Evolutionary conservation across 2,888 invertebrate genomes (phyloP), one percentile per base, ranked within the genome.

Genomic region (Drosophila multiciliata): DNA sequence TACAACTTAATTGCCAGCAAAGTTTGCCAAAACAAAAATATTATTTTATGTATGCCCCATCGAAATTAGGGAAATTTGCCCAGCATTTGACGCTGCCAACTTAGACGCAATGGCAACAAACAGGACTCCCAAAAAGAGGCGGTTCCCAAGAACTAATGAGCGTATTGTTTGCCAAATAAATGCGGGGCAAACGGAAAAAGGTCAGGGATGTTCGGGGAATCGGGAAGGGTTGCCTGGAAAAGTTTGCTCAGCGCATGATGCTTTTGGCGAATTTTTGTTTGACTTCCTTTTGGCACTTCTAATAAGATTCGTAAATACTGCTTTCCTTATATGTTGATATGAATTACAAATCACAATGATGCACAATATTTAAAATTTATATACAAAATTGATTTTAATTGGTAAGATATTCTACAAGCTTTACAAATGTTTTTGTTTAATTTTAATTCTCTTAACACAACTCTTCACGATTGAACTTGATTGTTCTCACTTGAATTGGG

Each of bases 131-230:
- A 35, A 61, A 59, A 64, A 66, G 67, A 65, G 86, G 65, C 68
- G 62, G 36, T 58, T 63, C 61, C 69, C 69, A 32, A 45, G 52
- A 67, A 66, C 90, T 90, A 87, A 87, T 89, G 90, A 87, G 89
- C 87, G 74, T 75, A 88, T 87, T 90, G 86, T 90, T 77, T 77
- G 73, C 60, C 69, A 71, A 80, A 85, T 87, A 89, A 85, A 76
- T 65, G 49, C 32, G 49, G 29, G 29, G 58, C 29, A 48, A 61
- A n/a, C 60, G 52, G 53, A 61, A 61, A 61, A 42, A 48, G 66
- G 84, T 74, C 75, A 73, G 57, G 50, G 65, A 48, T 11, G 57
- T 66, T 83, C 54, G 55, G 73, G 50, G 48, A 74, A 72, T 81
- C 60, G 48, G 52, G 63, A 87, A 79, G 87, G 72, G 73, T 85